Percentiles rank a stretch among this genome's conserved stretches.
phyloP scores from a whole-genome alignment of 2,797 vertebrate genomes.

The Botia kubotai region DNA sequence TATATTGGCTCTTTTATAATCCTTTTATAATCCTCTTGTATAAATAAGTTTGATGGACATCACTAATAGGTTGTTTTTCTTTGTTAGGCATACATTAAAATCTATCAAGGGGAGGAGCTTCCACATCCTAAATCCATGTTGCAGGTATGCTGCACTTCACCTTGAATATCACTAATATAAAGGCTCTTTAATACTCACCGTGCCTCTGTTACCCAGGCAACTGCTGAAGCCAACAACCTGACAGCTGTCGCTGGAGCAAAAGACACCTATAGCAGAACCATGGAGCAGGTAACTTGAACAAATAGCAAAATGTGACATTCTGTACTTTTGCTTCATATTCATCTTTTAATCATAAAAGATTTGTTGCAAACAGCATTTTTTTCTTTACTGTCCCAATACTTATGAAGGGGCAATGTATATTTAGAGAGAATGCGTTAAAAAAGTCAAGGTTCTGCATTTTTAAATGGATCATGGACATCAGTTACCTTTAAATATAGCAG shows the following conservation, averaged over 20 bases:
- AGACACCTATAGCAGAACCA: constrained; percentile 90
- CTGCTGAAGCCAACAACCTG: constrained; percentile 98
- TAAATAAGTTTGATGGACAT: neutral
- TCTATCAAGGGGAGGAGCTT: constrained; percentile 91
- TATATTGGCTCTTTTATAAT: no score
- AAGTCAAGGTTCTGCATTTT: neutral
- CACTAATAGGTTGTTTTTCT: constrained; percentile 17
- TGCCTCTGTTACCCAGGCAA: constrained; percentile 80
- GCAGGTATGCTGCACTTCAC: constrained; percentile 78
- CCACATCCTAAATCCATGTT: constrained; percentile 92
- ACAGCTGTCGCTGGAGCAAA: constrained; percentile 97
- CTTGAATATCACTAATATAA: constrained; percentile 76
- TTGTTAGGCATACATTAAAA: constrained; percentile 88
- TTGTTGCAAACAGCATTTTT: no score
- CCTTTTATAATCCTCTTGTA: no score
- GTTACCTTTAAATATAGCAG: constrained; percentile 41
- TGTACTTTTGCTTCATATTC: no score
- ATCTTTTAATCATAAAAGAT: no score
- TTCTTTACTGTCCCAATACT: no score
- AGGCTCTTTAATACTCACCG: neutral
- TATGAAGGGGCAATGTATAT: no score
- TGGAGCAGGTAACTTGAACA: constrained; percentile 86
- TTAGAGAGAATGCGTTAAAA: neutral
- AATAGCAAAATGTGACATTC: no score
- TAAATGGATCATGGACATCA: constrained; percentile 4